phyloP scores from a whole-genome alignment of 2,797 vertebrate species.

The Toxotes lorentzi region DNA sequence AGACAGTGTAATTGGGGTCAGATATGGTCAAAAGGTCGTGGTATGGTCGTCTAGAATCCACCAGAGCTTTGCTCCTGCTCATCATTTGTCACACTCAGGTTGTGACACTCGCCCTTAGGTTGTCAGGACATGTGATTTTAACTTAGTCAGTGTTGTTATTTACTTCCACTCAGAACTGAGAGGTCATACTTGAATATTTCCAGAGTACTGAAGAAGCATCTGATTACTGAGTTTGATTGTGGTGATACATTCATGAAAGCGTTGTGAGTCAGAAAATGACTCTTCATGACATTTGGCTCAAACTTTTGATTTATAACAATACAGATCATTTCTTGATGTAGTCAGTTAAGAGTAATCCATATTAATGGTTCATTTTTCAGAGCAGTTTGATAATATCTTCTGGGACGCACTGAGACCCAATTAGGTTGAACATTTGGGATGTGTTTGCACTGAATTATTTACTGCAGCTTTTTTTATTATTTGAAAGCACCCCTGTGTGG shows the following conservation, averaged over 20 bases:
- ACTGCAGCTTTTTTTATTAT: constrained; percentile 18
- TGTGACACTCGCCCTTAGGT: background rate
- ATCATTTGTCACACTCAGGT: constrained; percentile 4
- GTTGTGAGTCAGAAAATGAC: background rate
- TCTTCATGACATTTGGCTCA: background rate
- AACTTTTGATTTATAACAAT: background rate
- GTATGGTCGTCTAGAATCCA: background rate
- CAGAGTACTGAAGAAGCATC: background rate
- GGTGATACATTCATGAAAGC: background rate
- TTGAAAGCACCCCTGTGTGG: constrained; percentile 22
- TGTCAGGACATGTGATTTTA: background rate
- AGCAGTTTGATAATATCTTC: background rate
- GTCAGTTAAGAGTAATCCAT: background rate
- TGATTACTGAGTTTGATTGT: background rate
- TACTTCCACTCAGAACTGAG: constrained; percentile 11
- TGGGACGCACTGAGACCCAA: background rate
- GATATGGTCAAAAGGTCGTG: constrained; percentile 10
- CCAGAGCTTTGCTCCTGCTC: background rate
- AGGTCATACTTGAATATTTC: constrained; percentile 34
- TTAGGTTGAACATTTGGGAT: constrained; percentile 27
- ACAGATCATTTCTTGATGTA: background rate
- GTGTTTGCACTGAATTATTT: constrained; percentile 35
- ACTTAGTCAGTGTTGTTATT: background rate
- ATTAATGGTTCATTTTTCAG: background rate
- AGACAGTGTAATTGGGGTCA: constrained; percentile 14